A percentile compares a stretch with the other conserved stretches of the same genome.
These are phyloP conservation scores for Bellardia bayeri DNA, from an alignment of 2,888 invertebrate genomes.

Conservation along the genomic window DNA sequence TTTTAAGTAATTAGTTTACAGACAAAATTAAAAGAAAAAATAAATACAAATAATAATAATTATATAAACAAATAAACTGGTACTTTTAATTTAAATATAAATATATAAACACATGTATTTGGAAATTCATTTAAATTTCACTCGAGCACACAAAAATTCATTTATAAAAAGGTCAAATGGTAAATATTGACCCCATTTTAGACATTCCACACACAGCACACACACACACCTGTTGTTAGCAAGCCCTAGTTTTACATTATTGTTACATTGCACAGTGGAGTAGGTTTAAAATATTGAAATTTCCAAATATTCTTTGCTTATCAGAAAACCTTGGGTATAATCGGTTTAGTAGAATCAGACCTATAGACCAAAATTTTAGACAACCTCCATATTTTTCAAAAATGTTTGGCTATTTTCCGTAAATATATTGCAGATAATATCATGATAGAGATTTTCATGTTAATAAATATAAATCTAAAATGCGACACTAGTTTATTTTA, in stretches of 20 bases:
- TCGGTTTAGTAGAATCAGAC: no score
- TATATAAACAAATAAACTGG: constrained; percentile 40
- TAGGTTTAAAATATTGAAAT: no score
- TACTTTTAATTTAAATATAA: constrained; percentile 25
- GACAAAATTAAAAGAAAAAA: constrained; percentile 19
- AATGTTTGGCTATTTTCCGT: no score
- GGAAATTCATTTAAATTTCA: constrained; percentile 20
- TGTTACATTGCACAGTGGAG: no score
- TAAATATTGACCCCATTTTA: neutral
- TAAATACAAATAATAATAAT: constrained; percentile 14
- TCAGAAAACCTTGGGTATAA: no score
- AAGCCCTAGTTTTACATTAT: neutral
- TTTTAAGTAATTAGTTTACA: constrained; percentile 28
- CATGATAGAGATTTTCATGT: no score
- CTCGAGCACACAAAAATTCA: neutral
- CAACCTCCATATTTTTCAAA: no score
- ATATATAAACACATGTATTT: neutral
- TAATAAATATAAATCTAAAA: no score
- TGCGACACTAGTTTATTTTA: no score
- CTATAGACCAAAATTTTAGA: no score
- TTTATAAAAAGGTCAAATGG: neutral
- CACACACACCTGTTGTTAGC: neutral
- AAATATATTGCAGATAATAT: no score
- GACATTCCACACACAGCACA: neutral
- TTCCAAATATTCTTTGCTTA: no score